Evolutionary conservation across 2,888 invertebrate genomes (phyloP), one percentile per base, ranked within the genome.

Genomic region (Mylabris sibirica): DNA sequence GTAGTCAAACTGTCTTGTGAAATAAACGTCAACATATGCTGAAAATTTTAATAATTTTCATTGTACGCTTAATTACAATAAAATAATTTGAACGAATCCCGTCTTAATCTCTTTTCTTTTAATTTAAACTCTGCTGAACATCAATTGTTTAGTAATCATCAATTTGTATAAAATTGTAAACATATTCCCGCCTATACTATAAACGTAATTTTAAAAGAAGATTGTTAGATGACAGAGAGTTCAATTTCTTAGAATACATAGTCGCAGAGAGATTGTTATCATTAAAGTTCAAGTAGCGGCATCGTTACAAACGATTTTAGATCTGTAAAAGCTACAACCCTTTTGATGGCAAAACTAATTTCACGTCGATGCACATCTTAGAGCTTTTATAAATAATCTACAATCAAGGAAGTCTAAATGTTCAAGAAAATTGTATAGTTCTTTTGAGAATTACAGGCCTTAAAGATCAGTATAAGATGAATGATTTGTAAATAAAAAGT

Each of bases 231-330:
- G 20, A 20, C 49, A 49, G 20, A 44, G 44, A 49, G 20, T 49
- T 9, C 20, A 11, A 22, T 49, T 49, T 49, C 2, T 20, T 20
- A 20, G 20, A 49, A 20, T 49, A 49, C 20, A 20, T 49, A 20
- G 20, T 20, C 20, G 20, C 12, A 11, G 20, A 49, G 20, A 49
- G 49, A 49, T 49, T 9, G 49, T 49, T 20, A 49, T 49, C 49
- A 20, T 49, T 20, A 49, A 49, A 49, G 20, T 49, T 49, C 49
- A 49, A 49, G 49, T 49, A 20, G 49, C 49, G 49, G 49, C 49
- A 49, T 20, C 20, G 20, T 49, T 49, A 49, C 20, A 49, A 49
- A 49, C 44, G 44, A 49, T 11, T 44, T 20, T 3, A 9, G 9
- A 49, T 49, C 9, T 20, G 11, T 49, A 49, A 49, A 11, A 49